Base-by-base conservation (phyloP, 2,888 invertebrate genomes). In the Hybos culiciformis region DNA sequence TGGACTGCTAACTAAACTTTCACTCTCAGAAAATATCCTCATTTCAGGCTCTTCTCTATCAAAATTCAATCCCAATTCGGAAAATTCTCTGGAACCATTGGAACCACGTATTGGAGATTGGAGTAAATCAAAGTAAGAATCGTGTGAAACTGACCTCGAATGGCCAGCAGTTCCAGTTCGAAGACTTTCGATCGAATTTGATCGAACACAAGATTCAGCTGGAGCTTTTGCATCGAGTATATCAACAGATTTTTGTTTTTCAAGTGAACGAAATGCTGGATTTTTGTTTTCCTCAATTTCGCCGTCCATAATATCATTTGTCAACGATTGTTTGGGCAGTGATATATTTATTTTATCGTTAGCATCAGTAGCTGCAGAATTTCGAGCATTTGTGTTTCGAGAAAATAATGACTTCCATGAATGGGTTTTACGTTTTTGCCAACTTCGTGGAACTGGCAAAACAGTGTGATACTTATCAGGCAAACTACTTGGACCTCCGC, bases 1-100 rank as follows among this genome's bases (percentile, higher is more conserved):
- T 43, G 68, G 74, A 44, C 74, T 75, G 46, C 72, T 73, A 1
- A 78, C 77, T 37, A 76, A 58, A 46, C 79, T 77, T 56, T 87
- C 87, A 59, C 86, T 87, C 57, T 87, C 87, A n/a, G 85, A 85
- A 63, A 88, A 86, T 68, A 88, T 86, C 55, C 84, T 74, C 74
- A 83, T 80, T 66, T 87, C 87, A 1, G 84, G 71, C 60, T 88
- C 87, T 56, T 88, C 87, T 37, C 86, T 74, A 48, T 87, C 84
- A 53, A 88, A 82, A 40, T 87, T 82, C 29, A 88, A 69, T 20
- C 85, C 77, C 64, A 88, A 78, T 58, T 84, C 86, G n/a, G 85
- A 85, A 41, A 88, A 69, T 65, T 88, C 88, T 20, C 78, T 63
- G 14, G 66, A 67, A 12, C 67, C 61, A 41, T 62, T 63, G 14